Conservation (phyloP, 2,797 vertebrate species). For the Eulemur albifrons region DNA sequence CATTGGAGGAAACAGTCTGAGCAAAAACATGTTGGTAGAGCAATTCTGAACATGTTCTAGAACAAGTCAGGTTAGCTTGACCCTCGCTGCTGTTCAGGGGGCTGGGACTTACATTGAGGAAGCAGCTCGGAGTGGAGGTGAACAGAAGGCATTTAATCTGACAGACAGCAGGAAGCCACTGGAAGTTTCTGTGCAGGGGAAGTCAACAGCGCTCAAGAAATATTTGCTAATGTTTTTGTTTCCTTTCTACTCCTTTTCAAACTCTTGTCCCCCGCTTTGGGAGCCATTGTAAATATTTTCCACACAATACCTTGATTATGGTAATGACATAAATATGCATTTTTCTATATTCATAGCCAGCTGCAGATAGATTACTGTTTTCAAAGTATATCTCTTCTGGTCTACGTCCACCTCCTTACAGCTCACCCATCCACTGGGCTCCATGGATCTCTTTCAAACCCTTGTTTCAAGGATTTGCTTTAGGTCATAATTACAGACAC, state of each 20-base stretch:
- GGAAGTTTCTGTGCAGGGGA: not conserved
- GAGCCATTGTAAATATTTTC: not conserved
- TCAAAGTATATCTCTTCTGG: not conserved
- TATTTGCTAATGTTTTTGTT: not conserved
- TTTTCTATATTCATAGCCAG: not conserved
- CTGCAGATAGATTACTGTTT: not conserved
- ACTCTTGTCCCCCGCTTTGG: not conserved
- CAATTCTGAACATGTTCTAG: not conserved
- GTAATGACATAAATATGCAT: not conserved
- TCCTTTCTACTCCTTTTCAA: not conserved
- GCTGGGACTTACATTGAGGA: not conserved
- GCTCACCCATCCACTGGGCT: not conserved
- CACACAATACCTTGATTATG: not conserved
- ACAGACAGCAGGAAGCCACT: not conserved
- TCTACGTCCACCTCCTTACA: not conserved
- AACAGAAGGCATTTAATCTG: not conserved
- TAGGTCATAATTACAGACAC: constrained; percentile 51
- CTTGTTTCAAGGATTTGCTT: constrained; percentile 30
- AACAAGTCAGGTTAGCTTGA: not conserved
- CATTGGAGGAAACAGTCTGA: not conserved
- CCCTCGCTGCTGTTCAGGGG: not conserved
- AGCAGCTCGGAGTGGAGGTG: not conserved
- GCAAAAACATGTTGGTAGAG: not conserved
- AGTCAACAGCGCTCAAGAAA: not conserved
- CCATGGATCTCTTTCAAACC: not conserved